Base-by-base conservation (phyloP, 2,797 vertebrate genomes). In the Sebastes oblongus region DNA sequence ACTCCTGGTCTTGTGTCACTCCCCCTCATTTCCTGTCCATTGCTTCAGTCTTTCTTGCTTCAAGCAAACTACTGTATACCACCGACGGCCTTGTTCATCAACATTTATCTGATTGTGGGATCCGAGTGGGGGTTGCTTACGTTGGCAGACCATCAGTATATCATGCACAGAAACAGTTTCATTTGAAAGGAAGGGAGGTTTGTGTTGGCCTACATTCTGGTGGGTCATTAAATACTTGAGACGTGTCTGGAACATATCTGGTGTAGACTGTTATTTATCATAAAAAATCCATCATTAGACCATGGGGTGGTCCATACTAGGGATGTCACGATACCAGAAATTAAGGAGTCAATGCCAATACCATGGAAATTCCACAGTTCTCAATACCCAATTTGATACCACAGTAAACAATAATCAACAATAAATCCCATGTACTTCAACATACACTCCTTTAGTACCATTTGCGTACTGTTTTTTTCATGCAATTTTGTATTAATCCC, bases 41-140 rank as follows among this genome's bases (percentile, higher is more conserved):
- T 72, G 61, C 76, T 66, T 77, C 72, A 73, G 78, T 81, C 62
- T 81, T 56, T 78, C 66, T 86, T 69, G 68, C 50, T 80, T 84
- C 74, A 39, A 82, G 77, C 30, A n/a, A 77, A 73, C 27, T 56
- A 56, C 58, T 36, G 30, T 52, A 77, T 77, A 60, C 81, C 73
- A 75, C 80, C 71, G 6, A 88, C 85, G 80, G 77, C 72, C 81
- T 83, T 61, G 77, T 76, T 14, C 70, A 79, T 92, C 68, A 87
- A 86, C 90, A 83, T 94, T 94, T 93, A 92, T 79, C 80, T 39
- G 78, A 83, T 84, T 77, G 85, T 82, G 67, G 61, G 79, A 85
- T 76, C 88, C 27, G 71, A 64, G 12, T 76, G 76, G 81, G 77
- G 67, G 78, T 90, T 80, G 70, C 73, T 80, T 73, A 56, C 29